Conservation (phyloP, 2,797 vertebrate genomes). For the Anas acuta region DNA sequence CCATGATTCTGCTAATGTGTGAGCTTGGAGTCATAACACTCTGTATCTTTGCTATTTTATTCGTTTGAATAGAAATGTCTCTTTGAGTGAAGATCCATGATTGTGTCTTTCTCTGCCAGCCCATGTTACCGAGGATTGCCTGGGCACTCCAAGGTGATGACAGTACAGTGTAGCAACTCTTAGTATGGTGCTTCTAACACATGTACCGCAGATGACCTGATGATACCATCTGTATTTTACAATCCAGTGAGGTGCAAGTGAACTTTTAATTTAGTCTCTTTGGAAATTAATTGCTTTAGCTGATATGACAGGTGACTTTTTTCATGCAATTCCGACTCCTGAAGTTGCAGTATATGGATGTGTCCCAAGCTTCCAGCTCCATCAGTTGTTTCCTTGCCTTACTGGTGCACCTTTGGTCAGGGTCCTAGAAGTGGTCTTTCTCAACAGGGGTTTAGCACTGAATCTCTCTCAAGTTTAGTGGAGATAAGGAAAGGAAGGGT, state of each 20-base stretch:
- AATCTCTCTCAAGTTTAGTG: neutral
- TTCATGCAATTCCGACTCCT: neutral
- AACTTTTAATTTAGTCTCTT: neutral
- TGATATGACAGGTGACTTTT: neutral
- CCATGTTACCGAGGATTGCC: neutral
- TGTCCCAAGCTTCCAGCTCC: neutral
- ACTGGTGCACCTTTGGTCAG: neutral
- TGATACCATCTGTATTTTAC: neutral
- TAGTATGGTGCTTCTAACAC: neutral
- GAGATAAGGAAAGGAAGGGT: neutral
- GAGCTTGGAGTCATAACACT: neutral
- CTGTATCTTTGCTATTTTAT: slow-evolving; percentile 25
- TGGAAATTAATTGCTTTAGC: neutral
- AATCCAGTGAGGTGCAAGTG: neutral
- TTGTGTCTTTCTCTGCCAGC: neutral
- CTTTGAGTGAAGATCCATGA: neutral
- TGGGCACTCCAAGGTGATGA: fast-evolving
- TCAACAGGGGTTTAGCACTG: neutral
- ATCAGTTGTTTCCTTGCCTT: neutral
- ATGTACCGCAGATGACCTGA: neutral
- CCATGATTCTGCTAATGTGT: slow-evolving; percentile 5
- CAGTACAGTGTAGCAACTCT: neutral
- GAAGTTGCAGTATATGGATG: neutral
- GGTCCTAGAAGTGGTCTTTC: neutral
- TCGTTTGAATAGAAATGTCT: neutral